Percentiles rank a stretch among this genome's conserved stretches.
Evolutionary conservation across 2,888 invertebrate genomes (phyloP).

Genomic region (Sphaerophoria taeniata): DNA sequence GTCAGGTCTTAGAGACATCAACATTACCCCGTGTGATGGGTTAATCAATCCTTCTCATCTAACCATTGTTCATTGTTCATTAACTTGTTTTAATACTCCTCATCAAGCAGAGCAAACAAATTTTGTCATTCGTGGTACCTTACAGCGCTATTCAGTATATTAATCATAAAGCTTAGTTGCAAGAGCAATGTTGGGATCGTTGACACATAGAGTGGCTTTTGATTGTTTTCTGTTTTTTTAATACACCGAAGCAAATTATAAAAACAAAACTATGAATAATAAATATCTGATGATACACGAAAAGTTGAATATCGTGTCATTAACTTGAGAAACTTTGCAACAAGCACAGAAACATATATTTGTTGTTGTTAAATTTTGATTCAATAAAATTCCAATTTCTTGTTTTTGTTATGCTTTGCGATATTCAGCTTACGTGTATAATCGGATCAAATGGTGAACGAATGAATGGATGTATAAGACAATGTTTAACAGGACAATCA

Average conservation of each 20-base stretch:
- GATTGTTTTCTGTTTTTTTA: too few species aligned
- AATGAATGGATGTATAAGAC: constrained; percentile 83
- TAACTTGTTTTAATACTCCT: too few species aligned
- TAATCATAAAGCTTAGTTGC: too few species aligned
- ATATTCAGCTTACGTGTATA: constrained; percentile 83
- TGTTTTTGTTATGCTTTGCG: constrained; percentile 76
- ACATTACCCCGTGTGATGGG: too few species aligned
- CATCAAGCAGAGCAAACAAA: too few species aligned
- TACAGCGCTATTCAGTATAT: too few species aligned
- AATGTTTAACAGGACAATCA: constrained; percentile 84
- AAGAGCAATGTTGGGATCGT: too few species aligned
- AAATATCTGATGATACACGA: constrained; percentile 80
- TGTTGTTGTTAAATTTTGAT: background rate
- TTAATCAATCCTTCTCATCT: too few species aligned
- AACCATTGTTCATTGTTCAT: too few species aligned
- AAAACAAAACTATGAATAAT: constrained; percentile 32
- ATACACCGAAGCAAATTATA: constrained; percentile 8
- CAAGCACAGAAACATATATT: constrained; percentile 57
- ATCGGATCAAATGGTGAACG: constrained; percentile 83
- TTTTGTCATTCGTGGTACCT: too few species aligned
- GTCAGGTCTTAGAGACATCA: too few species aligned
- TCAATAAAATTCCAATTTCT: constrained; percentile 75
- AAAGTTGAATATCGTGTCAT: constrained; percentile 82
- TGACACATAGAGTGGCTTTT: too few species aligned
- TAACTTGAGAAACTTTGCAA: constrained; percentile 61